phyloP scores from a whole-genome alignment of 1,140 invertebrate genomes.

The Leptinotarsa undecemlineata region DNA sequence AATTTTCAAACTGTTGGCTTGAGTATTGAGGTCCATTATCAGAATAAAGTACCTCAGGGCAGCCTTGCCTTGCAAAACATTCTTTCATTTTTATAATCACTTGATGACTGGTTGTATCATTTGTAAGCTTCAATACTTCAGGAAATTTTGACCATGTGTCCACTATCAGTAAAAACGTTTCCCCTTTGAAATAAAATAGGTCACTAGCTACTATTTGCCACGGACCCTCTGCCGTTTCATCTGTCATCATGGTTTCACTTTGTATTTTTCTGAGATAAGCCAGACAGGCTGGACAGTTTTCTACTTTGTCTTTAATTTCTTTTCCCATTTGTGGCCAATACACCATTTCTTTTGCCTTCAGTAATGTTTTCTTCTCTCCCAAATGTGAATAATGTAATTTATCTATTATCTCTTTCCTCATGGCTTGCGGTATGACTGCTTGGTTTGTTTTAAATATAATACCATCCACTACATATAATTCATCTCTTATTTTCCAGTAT shows the following conservation, averaged over 20 bases:
- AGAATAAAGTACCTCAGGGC: slow-evolving; percentile 46
- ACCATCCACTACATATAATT: slow-evolving; percentile 37
- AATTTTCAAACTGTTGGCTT: slow-evolving; percentile 50
- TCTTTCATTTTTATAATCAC: slow-evolving; percentile 8
- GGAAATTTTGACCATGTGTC: slow-evolving; percentile 1
- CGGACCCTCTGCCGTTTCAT: slow-evolving; percentile 4
- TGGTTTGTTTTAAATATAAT: slow-evolving; percentile 44
- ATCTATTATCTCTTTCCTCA: slow-evolving; percentile 41
- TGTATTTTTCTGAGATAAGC: slow-evolving; percentile 19
- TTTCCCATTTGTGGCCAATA: slow-evolving; percentile 12
- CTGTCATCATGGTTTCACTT: slow-evolving; percentile 20
- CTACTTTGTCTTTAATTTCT: slow-evolving; percentile 19
- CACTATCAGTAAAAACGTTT: neutral
- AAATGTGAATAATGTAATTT: slow-evolving; percentile 47
- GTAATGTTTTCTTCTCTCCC: slow-evolving; percentile 38
- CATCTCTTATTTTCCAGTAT: slow-evolving; percentile 37
- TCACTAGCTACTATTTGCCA: slow-evolving; percentile 18
- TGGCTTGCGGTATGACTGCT: slow-evolving; percentile 42
- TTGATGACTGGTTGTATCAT: slow-evolving; percentile 3
- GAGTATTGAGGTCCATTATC: slow-evolving; percentile 55
- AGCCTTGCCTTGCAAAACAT: slow-evolving; percentile 38
- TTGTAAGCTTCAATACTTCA: slow-evolving; percentile 7
- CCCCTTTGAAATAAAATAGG: neutral
- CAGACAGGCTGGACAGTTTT: slow-evolving; percentile 3
- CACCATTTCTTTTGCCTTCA: slow-evolving; percentile 24